These are phyloP conservation scores for Neotragus pygmaeus DNA, from an alignment of 2,113 vertebrate genomes.

Conservation along the genomic window DNA sequence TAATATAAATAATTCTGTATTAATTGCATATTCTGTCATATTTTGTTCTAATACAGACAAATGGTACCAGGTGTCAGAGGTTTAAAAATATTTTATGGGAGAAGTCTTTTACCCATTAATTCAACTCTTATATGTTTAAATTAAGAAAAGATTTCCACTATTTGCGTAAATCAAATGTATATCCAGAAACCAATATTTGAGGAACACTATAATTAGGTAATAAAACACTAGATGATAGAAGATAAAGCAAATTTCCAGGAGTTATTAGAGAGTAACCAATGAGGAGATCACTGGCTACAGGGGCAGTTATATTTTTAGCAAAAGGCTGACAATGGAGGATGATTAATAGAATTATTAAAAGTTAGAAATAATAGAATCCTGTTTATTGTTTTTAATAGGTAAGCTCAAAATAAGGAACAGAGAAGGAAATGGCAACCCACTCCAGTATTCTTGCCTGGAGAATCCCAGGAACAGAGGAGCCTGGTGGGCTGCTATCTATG, in stretches of 20 bases:
- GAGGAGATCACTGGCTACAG: neutral
- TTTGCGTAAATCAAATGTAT: neutral
- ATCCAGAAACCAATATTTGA: neutral
- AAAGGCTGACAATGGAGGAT: neutral
- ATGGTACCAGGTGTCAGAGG: neutral
- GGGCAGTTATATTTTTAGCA: neutral
- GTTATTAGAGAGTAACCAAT: neutral
- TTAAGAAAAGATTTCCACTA: neutral
- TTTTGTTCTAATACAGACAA: constrained; percentile 16
- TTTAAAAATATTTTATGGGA: neutral
- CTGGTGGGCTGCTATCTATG: neutral
- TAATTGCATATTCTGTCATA: neutral
- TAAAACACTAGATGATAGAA: neutral
- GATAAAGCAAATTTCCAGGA: neutral
- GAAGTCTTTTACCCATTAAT: neutral
- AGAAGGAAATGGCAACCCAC: neutral
- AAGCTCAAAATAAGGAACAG: constrained; percentile 34
- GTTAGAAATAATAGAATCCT: constrained; percentile 43
- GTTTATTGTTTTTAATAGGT: constrained; percentile 51
- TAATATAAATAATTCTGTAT: neutral
- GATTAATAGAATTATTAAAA: constrained; percentile 29
- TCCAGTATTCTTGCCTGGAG: neutral
- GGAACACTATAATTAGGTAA: neutral
- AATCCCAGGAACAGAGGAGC: neutral
- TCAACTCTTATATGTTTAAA: neutral